Conservation (phyloP, 2,797 vertebrate genomes). For the Todus mexicanus region DNA sequence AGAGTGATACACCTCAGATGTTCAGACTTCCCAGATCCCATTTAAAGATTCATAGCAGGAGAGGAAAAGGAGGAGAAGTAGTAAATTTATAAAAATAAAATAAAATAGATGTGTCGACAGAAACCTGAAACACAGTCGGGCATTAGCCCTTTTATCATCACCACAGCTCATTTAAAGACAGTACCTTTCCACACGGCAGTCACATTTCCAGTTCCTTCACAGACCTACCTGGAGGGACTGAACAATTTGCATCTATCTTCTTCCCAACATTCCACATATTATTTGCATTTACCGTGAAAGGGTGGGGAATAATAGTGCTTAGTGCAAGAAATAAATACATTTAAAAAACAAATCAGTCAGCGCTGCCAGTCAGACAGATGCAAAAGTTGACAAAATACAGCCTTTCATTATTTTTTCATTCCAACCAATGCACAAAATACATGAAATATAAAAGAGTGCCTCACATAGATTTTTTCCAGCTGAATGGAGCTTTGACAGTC, state of each 20-base stretch:
- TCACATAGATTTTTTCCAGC: conserved; percentile 43
- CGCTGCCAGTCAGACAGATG: conserved; percentile 56
- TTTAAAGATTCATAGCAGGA: neutral
- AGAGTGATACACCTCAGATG: neutral
- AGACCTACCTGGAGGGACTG: conserved; percentile 20
- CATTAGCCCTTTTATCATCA: neutral
- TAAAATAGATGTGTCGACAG: neutral
- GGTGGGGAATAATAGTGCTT: conserved; percentile 29
- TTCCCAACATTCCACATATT: conserved; percentile 47
- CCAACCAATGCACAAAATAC: conserved; percentile 56
- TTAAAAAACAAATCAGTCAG: conserved; percentile 61
- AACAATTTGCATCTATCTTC: conserved; percentile 55
- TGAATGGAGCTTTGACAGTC: conserved; percentile 55
- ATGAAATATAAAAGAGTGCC: conserved; percentile 56
- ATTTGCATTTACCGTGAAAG: conserved; percentile 57
- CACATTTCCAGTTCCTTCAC: conserved; percentile 36
- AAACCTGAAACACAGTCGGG: neutral
- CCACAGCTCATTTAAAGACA: neutral
- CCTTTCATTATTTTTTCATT: conserved; percentile 63
- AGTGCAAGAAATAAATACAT: conserved; percentile 56
- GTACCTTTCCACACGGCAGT: neutral
- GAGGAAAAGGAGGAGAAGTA: neutral
- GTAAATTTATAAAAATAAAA: neutral
- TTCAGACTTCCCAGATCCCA: neutral
- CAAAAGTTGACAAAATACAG: conserved; percentile 64